Evolutionary conservation across 2,113 vertebrate species (phyloP), one percentile per base, ranked within the genome.

Genomic region (Lycocorax pyrrhopterus): DNA sequence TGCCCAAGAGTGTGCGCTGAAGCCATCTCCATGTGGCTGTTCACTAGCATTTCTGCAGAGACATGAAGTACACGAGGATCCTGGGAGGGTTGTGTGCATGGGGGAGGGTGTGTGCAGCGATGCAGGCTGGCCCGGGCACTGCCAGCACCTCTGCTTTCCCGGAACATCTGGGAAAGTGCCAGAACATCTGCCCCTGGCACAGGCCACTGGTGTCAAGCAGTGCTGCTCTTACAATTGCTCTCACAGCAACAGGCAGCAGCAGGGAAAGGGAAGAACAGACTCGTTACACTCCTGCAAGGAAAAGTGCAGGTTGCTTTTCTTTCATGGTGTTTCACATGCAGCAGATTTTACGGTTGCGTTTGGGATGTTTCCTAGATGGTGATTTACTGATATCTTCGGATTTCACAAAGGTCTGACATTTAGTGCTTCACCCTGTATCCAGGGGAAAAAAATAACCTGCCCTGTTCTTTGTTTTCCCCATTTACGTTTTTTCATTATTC

Each of bases 51-150:
- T 77, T 80, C 53, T 71, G 44, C 87, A 71, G 32, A 62, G 67
- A 53, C 32, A 17, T 17, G 2, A 37, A 44, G n/a, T 5, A 3
- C 68, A 5, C 0, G 0, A 9, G 64, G 64, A n/a, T 53, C 27
- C 46, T 16, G 68, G 67, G 32, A 27, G 64, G 32, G 59, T 0
- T 52, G 30, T 18, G 53, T 7, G 41, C 10, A 1, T 0, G 4
- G 2, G 33, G 73, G 30, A 77, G 55, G 59, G 25, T 60, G 53
- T 3, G 7, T 27, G 59, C 43, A 49, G 84, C 0, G 0, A 8
- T 10, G 43, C 0, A 2, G 67, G 73, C 51, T 64, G 68, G 41
- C 20, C 20, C 0, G 7, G 85, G 47, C 62, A 72, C 49, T 25
- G 67, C 89, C 9, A 5, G 68, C 81, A 37, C 77, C 81, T 60